Evolutionary conservation across 2,113 vertebrate genomes (phyloP).

Genomic region (Helogale parvula): DNA sequence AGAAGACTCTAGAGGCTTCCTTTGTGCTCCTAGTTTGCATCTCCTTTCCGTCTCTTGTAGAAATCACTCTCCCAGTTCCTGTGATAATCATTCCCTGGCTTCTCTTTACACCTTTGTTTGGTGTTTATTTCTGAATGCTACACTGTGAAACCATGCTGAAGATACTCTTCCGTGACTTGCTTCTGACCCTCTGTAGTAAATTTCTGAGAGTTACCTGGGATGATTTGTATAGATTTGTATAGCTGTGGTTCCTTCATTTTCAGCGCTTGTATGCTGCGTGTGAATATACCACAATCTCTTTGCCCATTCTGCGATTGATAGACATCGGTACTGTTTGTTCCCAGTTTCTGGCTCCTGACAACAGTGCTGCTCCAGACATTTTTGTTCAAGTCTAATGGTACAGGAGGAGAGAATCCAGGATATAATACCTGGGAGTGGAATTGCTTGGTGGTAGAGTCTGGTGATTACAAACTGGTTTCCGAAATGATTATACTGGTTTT

Average conservation of each 20-base stretch:
- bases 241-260: background rate
- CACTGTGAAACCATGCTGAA: background rate
- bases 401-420: background rate
- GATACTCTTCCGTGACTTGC: background rate
- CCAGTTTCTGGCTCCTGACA: background rate
- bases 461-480: background rate
- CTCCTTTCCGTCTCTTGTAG: background rate
- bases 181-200: background rate
- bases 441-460: background rate
- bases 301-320: background rate
- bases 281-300: background rate
- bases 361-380: background rate
- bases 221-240: background rate
- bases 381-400: background rate
- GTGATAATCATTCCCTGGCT: background rate
- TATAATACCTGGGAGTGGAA: background rate
- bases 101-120: background rate
- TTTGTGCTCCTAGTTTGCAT: background rate
- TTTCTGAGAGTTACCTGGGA: background rate
- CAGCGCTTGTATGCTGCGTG: background rate
- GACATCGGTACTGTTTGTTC: background rate
- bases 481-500: background rate
- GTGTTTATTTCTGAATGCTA: background rate
- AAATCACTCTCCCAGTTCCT: background rate
- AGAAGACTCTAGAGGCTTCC: background rate